Evolutionary conservation across 2,888 invertebrate species (phyloP).

Genomic region (Iselma pallidipennis): DNA sequence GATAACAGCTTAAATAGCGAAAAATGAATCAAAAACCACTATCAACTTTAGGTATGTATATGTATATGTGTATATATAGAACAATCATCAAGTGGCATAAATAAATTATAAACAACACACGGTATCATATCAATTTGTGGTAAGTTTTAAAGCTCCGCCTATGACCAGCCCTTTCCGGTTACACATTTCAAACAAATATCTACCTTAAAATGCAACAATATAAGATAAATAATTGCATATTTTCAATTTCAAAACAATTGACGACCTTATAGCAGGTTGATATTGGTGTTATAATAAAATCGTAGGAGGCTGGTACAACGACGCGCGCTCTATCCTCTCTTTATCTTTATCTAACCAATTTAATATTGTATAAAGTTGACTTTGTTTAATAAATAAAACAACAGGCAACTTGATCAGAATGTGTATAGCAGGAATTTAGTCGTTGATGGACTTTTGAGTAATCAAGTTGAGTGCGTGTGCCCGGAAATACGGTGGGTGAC

Average conservation of each 20-base stretch:
- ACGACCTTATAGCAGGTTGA: constrained; percentile 43
- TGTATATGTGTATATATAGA: too few relatives aligned
- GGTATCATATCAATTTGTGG: constrained; percentile 22
- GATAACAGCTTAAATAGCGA: constrained; percentile 1
- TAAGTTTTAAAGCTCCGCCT: constrained; percentile 11
- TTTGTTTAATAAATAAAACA: neutral
- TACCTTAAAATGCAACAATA: constrained; percentile 14
- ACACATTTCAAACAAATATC: neutral
- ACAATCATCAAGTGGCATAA: constrained; percentile 22
- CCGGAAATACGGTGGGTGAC: too few relatives aligned
- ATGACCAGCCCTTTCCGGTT: constrained; percentile 15
- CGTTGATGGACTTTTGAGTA: neutral
- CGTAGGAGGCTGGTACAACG: constrained; percentile 41
- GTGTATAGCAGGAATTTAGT: neutral
- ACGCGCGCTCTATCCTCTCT: constrained; percentile 40
- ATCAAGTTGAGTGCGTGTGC: neutral
- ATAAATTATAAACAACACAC: constrained; percentile 20
- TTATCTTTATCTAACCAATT: constrained; percentile 23
- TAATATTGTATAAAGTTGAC: neutral
- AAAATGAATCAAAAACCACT: constrained; percentile 17
- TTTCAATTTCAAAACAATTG: constrained; percentile 48
- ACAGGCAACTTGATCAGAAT: too few relatives aligned
- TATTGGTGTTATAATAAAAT: constrained; percentile 43
- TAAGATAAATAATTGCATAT: too few relatives aligned
- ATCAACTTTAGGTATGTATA: constrained; percentile 14